Percentiles rank a stretch among this genome's conserved stretches.
These are phyloP conservation scores for Ginglymostoma cirratum DNA, from an alignment of 2,113 vertebrate species.

Conservation along the genomic window DNA sequence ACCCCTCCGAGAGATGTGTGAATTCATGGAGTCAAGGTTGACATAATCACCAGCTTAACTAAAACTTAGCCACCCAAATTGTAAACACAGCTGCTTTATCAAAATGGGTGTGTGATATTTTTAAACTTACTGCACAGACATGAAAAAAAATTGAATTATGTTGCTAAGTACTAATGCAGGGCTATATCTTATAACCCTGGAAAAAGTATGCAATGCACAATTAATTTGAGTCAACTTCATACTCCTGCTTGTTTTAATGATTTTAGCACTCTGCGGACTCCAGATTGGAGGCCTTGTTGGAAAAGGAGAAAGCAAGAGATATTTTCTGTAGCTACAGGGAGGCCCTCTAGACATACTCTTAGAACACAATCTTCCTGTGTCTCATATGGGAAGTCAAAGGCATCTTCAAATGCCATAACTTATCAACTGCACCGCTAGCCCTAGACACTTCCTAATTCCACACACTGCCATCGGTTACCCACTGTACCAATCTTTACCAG, in stretches of 20 bases:
- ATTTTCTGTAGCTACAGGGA: too few relatives aligned
- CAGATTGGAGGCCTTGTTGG: background rate
- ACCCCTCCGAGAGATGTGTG: background rate
- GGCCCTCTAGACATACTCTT: too few relatives aligned
- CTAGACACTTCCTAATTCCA: too few relatives aligned
- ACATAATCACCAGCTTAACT: background rate
- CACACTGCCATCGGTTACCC: too few relatives aligned
- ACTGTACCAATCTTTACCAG: too few relatives aligned
- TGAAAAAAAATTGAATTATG: background rate
- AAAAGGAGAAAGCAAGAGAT: background rate
- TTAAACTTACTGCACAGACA: background rate
- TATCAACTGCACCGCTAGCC: too few relatives aligned
- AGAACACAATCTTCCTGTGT: background rate
- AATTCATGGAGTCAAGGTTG: background rate
- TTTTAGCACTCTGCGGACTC: background rate
- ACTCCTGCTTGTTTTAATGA: background rate
- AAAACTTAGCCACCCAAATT: constrained; percentile 22
- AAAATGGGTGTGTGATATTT: background rate
- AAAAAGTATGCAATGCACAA: background rate
- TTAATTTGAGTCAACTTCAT: background rate
- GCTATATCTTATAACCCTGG: background rate
- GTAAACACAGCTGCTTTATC: constrained; percentile 10
- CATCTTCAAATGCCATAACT: background rate
- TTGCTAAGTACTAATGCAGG: background rate
- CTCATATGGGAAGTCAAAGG: background rate